Evolutionary conservation across 2,113 vertebrate genomes (phyloP).

Genomic region (Pedetes capensis): DNA sequence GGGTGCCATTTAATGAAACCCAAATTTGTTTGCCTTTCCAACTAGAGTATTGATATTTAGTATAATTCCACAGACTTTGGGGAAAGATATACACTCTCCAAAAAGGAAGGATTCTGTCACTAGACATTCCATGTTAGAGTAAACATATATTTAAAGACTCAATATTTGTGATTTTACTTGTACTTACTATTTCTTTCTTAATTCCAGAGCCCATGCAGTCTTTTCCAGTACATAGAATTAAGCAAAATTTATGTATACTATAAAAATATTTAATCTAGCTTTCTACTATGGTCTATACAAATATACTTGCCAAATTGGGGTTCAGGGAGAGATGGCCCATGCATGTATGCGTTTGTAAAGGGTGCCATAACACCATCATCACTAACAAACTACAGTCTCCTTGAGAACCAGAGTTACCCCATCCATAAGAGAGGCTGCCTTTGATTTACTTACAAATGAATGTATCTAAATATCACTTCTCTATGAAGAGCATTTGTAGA

Average conservation of each 20-base stretch:
- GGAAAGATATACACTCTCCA: not conserved
- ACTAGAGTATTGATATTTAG: not conserved
- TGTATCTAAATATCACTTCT: not conserved
- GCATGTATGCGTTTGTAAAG: not conserved
- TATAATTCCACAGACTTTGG: not conserved
- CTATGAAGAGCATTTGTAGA: not conserved
- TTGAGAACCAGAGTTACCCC: not conserved
- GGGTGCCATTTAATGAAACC: conserved; percentile 33
- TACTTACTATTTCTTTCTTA: conserved; percentile 37
- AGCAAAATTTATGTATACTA: conserved; percentile 29
- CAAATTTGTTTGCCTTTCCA: not conserved
- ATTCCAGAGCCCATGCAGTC: not conserved
- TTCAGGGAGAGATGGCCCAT: not conserved
- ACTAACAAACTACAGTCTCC: not conserved
- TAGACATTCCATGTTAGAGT: not conserved
- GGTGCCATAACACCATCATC: not conserved
- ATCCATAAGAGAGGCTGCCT: not conserved
- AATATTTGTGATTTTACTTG: conserved; percentile 19
- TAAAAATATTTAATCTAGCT: not conserved
- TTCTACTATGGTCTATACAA: not conserved
- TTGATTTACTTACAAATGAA: not conserved
- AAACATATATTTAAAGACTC: conserved; percentile 39
- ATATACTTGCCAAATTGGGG: not conserved
- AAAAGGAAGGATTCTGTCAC: conserved; percentile 12
- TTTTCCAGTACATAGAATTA: conserved; percentile 2